Base-by-base conservation (phyloP, 2,888 invertebrate species). In the Ferdinandea cuprea region DNA sequence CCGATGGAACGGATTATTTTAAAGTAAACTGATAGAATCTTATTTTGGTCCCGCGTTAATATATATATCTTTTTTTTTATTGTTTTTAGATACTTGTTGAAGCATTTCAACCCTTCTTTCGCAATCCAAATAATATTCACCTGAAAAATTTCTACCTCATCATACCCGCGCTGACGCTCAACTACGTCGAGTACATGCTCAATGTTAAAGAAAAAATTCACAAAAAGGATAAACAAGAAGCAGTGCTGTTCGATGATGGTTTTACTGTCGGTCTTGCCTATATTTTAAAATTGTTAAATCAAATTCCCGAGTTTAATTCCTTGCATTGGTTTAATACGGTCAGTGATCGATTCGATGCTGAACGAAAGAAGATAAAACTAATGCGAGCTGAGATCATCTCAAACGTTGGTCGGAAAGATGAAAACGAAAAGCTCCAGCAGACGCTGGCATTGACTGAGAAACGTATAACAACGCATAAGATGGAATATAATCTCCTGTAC, bases 181-280 rank as follows among this genome's bases (percentile, higher is more conserved):
- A 98, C 91, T 99, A 96, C 91, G 95, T 99, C 19, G 98, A 99
- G 88, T 95, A 99, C 89, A 95, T 97, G 87, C 94, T 99, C 83
- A 93, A 95, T 50, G 96, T 96, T 85, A 98, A 98, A 89, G 98
- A 99, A 88, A 96, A 96, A 90, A 94, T 99, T 91, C 95, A 94
- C 80, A 98, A 98, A 89, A 97, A 97, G 89, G 89, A 90, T 76
- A 89, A 88, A 21, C 78, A 88, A 11, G 97, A 96, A 11, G 96
- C 97, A 56, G 95, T 97, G 0, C 98, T 99, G 89, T 98, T 98
- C 9, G 99, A 99, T 91, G 99, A 99, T 91, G 99, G 99, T 11
- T 99, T 99, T 92, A 96, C 98, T 3, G 96, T 99, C 94, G 99
- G 99, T 89, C 92, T 93, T 15, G 98, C 99, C 0, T 99, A 98